Evolutionary conservation across 2,797 vertebrate species (phyloP).

Genomic region (Esox lucius): DNA sequence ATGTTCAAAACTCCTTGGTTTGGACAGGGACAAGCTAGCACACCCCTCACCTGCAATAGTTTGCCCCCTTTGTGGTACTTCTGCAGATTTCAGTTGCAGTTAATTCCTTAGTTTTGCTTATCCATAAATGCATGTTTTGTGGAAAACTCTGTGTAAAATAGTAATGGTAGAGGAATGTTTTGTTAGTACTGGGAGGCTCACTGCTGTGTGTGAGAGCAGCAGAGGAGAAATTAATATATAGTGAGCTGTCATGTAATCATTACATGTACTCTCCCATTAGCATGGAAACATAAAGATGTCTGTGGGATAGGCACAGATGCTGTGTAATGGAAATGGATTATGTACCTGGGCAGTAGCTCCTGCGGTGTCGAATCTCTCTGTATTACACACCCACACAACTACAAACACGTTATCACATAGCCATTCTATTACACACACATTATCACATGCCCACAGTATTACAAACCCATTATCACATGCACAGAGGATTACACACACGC

Average conservation of each 20-base stretch:
- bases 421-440: not conserved
- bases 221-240: not conserved
- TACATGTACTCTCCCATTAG: not conserved
- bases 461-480: conserved; percentile 5
- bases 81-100: no score
- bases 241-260: not conserved
- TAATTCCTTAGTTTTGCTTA: no score
- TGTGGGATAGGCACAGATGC: not conserved
- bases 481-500: conserved; percentile 5
- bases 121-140: no score
- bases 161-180: not conserved
- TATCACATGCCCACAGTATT: conserved; percentile 18
- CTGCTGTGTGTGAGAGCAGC: not conserved
- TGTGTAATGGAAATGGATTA: not conserved
- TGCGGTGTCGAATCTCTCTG: not conserved
- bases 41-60: not conserved
- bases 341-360: not conserved
- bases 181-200: not conserved
- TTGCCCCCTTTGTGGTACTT: no score
- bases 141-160: not conserved
- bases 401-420: not conserved
- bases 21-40: not conserved
- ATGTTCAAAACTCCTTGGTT: not conserved
- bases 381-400: not conserved
- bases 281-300: not conserved